Percentiles rank a stretch among this genome's conserved stretches.
Conservation (phyloP, 2,113 vertebrate genomes). For the Cochlearius cochlearius region DNA sequence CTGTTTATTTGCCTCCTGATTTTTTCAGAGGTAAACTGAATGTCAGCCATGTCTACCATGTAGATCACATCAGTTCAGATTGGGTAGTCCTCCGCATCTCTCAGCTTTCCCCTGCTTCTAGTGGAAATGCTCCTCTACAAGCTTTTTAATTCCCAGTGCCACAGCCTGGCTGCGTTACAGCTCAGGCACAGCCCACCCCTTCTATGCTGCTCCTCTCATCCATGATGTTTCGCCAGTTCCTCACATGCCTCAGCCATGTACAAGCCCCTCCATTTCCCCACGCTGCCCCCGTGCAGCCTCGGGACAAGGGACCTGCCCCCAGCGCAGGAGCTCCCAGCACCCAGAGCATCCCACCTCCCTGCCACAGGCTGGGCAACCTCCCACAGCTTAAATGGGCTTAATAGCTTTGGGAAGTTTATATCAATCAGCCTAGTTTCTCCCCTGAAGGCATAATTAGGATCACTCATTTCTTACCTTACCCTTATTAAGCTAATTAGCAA, state of each 20-base stretch:
- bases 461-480: background rate
- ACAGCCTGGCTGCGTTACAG: background rate
- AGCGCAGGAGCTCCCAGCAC: background rate
- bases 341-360: background rate
- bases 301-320: too few relatives aligned
- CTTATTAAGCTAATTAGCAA: background rate
- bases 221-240: background rate
- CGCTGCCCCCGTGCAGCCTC: fast-evolving
- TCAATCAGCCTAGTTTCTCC: background rate
- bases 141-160: background rate
- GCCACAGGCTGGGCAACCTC: fast-evolving
- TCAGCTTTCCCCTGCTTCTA: background rate
- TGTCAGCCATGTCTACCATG: background rate
- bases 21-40: background rate
- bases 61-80: background rate
- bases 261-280: background rate
- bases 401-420: background rate
- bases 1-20: background rate
- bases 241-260: background rate
- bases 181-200: background rate
- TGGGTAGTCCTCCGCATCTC: background rate
- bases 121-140: background rate
- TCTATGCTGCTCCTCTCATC: background rate
- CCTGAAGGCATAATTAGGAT: background rate
- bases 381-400: background rate